Percentiles rank a stretch among this genome's conserved stretches.
These are phyloP conservation scores for Ornithoptera alexandrae DNA, from an alignment of 2,888 invertebrate genomes.

Conservation along the genomic window DNA sequence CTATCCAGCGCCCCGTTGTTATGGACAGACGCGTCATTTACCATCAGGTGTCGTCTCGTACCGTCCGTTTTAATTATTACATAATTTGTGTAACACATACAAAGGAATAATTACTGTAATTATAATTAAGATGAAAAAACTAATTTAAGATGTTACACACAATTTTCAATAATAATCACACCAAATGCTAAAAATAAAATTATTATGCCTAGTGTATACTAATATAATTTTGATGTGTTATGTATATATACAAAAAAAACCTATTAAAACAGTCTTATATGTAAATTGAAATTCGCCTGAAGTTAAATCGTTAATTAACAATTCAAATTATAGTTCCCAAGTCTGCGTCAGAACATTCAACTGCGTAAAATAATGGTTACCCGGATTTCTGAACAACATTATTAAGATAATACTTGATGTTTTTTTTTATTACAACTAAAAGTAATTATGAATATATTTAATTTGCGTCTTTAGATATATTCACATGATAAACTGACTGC, in stretches of 20 bases:
- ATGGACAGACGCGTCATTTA: too few relatives aligned
- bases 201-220: too few relatives aligned
- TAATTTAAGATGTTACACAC: not conserved
- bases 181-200: too few relatives aligned
- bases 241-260: not conserved
- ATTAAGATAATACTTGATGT: too few relatives aligned
- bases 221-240: too few relatives aligned
- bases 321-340: conserved; percentile 5
- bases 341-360: not conserved
- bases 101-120: not conserved
- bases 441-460: not conserved
- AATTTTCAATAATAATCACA: not conserved
- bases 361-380: not conserved
- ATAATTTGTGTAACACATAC: not conserved
- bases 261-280: not conserved
- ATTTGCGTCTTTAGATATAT: not conserved
- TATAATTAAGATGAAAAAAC: not conserved
- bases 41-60: too few relatives aligned
- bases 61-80: not conserved
- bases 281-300: not conserved
- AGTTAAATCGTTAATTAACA: conserved; percentile 7
- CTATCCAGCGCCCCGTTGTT: too few relatives aligned
- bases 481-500: not conserved
- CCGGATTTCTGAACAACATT: not conserved
- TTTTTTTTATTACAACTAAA: too few relatives aligned